phyloP scores from a whole-genome alignment of 2,113 vertebrate genomes.

The Thalassarche chlororhynchos region DNA sequence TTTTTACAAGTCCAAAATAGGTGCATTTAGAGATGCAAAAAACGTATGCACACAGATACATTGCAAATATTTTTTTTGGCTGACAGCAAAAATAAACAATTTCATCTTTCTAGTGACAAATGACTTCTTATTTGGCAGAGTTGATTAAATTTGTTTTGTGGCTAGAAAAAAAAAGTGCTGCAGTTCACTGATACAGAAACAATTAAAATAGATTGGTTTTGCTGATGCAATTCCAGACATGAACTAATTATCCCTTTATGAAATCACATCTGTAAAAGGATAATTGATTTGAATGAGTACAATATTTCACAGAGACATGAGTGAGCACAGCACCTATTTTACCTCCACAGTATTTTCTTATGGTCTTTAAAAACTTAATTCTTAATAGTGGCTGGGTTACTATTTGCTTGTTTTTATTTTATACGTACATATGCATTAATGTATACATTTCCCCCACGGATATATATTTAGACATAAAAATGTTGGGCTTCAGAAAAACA shows the following conservation, averaged over 20 bases:
- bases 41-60: not conserved
- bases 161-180: not conserved
- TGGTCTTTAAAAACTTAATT: not conserved
- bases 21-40: not conserved
- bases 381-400: not conserved
- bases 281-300: constrained; percentile 49
- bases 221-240: constrained; percentile 18
- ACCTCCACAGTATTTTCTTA: not conserved
- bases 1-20: not conserved
- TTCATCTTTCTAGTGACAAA: constrained; percentile 53
- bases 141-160: constrained; percentile 60
- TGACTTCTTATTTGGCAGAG: constrained; percentile 26
- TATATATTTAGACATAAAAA: not conserved
- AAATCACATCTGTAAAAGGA: constrained; percentile 30
- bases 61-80: not conserved
- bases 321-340: not conserved
- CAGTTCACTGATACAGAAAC: constrained; percentile 53
- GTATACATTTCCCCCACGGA: not conserved
- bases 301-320: constrained; percentile 4
- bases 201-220: constrained; percentile 63
- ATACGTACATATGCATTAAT: accelerated
- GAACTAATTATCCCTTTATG: constrained; percentile 39
- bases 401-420: not conserved
- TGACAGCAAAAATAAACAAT: constrained; percentile 34
- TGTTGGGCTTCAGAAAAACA: not conserved